These are phyloP conservation scores for Periophthalmus modestus DNA, from an alignment of 2,113 vertebrate species.

Conservation along the genomic window DNA sequence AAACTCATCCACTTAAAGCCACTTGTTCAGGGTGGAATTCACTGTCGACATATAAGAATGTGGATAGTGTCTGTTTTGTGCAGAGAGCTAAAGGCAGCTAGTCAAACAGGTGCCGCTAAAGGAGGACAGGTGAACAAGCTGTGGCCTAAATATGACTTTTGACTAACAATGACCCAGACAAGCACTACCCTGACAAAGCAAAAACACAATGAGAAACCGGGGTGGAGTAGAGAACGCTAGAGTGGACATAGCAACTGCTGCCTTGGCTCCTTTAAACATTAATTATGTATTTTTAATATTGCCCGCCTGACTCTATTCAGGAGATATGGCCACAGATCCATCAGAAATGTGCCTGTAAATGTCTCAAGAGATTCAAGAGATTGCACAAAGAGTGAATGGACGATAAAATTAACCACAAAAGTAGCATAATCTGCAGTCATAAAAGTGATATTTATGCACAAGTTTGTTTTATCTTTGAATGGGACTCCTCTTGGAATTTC, in stretches of 20 bases:
- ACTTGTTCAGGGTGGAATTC: constrained; percentile 36
- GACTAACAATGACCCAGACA: background rate
- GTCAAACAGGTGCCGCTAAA: constrained; percentile 21
- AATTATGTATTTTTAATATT: too few relatives aligned
- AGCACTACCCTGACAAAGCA: background rate
- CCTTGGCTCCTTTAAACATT: background rate
- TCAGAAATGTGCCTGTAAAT: too few relatives aligned
- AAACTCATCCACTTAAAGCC: constrained; percentile 34
- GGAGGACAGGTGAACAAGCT: background rate
- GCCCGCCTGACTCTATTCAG: background rate
- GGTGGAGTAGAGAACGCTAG: background rate
- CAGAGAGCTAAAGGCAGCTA: constrained; percentile 26
- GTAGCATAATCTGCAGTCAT: too few relatives aligned
- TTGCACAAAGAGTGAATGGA: too few relatives aligned
- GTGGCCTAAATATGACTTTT: constrained; percentile 11
- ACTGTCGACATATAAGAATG: constrained; percentile 24
- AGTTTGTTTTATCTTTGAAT: too few relatives aligned
- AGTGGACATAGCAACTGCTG: background rate
- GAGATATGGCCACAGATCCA: background rate
- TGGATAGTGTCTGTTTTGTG: constrained; percentile 22
- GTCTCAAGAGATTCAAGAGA: too few relatives aligned
- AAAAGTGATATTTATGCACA: too few relatives aligned
- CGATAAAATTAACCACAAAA: too few relatives aligned
- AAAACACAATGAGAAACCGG: background rate
- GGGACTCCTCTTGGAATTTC: too few relatives aligned